phyloP scores from a whole-genome alignment of 2,797 vertebrate species.

The Hydrolagus colliei region DNA sequence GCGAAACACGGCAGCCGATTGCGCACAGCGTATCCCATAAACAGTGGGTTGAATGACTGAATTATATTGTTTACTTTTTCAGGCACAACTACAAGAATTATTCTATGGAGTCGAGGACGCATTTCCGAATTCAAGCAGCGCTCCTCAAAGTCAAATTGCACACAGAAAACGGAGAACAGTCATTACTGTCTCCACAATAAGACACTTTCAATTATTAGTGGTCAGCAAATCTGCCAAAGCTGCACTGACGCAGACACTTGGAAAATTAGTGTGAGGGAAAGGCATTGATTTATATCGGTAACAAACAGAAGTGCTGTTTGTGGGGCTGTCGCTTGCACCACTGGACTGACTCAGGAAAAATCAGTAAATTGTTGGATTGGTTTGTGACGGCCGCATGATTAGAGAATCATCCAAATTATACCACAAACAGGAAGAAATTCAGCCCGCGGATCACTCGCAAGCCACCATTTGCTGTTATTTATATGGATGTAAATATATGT shows the following conservation, averaged over 20 bases:
- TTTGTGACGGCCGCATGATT: not conserved
- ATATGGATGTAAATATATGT: constrained; percentile 6
- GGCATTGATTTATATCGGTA: not conserved
- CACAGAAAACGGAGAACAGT: constrained; percentile 61
- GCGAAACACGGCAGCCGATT: too few relatives aligned
- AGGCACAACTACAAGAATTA: constrained; percentile 98
- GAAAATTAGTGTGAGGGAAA: not conserved
- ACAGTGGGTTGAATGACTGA: too few relatives aligned
- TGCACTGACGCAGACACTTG: not conserved
- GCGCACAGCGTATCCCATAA: too few relatives aligned
- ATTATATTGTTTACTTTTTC: not conserved
- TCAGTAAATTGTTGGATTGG: not conserved
- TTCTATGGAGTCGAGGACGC: constrained; percentile 97
- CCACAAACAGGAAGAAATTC: too few relatives aligned
- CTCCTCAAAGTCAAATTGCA: constrained; percentile 76
- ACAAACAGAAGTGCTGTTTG: not conserved
- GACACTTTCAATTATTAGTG: not conserved
- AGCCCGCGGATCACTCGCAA: too few relatives aligned
- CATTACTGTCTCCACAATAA: constrained; percentile 58
- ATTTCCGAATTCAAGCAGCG: constrained; percentile 95
- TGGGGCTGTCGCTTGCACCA: not conserved
- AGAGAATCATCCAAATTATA: too few relatives aligned
- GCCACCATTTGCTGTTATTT: not conserved
- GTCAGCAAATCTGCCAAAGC: not conserved
- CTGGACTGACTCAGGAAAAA: not conserved